Percentiles rank a stretch among this genome's conserved stretches.
Evolutionary conservation across 2,797 vertebrate species (phyloP).

Genomic region (Micromesistius poutassou): DNA sequence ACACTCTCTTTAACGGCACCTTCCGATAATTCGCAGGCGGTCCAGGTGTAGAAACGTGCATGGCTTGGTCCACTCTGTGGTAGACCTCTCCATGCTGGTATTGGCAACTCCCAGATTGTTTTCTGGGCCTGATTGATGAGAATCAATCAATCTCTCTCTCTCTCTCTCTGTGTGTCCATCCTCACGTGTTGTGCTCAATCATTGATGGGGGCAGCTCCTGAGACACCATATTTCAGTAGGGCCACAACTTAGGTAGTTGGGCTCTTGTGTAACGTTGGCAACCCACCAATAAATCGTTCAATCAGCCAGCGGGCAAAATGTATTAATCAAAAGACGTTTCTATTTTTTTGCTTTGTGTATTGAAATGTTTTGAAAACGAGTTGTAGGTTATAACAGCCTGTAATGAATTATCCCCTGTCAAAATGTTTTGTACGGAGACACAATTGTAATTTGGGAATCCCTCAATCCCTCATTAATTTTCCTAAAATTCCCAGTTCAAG

Average conservation of each 20-base stretch:
- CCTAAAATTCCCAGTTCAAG: constrained; percentile 29
- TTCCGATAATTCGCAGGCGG: neutral
- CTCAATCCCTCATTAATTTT: constrained; percentile 62
- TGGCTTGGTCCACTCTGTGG: constrained; percentile 39
- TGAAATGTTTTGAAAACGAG: constrained; percentile 47
- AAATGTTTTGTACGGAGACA: constrained; percentile 46
- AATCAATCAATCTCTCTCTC: constrained; percentile 16
- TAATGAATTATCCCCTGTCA: constrained; percentile 60
- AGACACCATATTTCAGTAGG: constrained; percentile 40
- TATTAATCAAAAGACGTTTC: constrained; percentile 40
- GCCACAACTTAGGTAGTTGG: constrained; percentile 42
- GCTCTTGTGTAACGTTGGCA: constrained; percentile 42
- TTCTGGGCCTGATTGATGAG: constrained; percentile 70
- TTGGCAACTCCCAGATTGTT: constrained; percentile 69
- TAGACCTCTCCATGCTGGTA: constrained; percentile 57
- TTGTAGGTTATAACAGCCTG: constrained; percentile 24
- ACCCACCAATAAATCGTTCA: constrained; percentile 37
- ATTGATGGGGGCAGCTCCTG: constrained; percentile 56
- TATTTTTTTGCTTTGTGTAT: constrained; percentile 33
- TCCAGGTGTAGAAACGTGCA: constrained; percentile 18
- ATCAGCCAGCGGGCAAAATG: constrained; percentile 33
- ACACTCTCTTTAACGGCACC: no score
- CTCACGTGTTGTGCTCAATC: constrained; percentile 20
- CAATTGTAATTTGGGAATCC: constrained; percentile 58
- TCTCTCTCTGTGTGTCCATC: neutral